Evolutionary conservation across 1,140 invertebrate species (phyloP).

Genomic region (Habropoda laboriosa): DNA sequence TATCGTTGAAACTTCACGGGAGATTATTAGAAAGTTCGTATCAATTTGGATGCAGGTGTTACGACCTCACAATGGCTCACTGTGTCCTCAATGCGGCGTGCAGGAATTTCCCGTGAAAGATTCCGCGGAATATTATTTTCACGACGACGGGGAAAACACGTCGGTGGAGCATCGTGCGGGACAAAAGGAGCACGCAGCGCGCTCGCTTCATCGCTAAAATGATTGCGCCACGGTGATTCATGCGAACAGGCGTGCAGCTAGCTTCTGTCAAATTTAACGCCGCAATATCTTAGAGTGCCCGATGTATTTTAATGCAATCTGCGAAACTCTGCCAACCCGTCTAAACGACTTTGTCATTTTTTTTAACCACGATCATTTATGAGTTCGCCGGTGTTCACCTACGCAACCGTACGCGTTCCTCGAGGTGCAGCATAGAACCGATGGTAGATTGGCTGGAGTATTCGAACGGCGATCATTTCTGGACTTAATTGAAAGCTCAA

Average conservation of each 20-base stretch:
- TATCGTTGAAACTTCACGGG: too few relatives aligned
- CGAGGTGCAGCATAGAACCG: too few relatives aligned
- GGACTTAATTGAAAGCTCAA: too few relatives aligned
- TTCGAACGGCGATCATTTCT: too few relatives aligned
- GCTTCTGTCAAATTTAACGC: constrained; percentile 26
- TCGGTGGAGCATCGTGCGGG: not conserved
- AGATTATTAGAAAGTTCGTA: not conserved
- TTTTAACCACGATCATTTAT: constrained; percentile 15
- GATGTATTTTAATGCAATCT: constrained; percentile 55
- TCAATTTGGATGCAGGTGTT: not conserved
- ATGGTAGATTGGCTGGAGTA: too few relatives aligned
- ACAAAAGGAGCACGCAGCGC: constrained; percentile 6
- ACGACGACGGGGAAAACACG: not conserved
- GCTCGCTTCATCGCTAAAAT: constrained; percentile 17
- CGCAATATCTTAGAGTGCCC: constrained; percentile 53
- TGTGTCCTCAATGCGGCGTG: not conserved
- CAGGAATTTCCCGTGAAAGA: constrained; percentile 10
- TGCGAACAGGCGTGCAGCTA: not conserved
- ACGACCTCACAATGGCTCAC: not conserved
- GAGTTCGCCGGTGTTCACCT: too few relatives aligned
- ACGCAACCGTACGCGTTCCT: too few relatives aligned
- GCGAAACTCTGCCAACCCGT: not conserved
- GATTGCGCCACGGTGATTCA: constrained; percentile 31
- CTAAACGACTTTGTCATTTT: constrained; percentile 14
- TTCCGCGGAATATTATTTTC: constrained; percentile 16